These are phyloP conservation scores for Pygoscelis antarcticus DNA, from an alignment of 2,113 vertebrate species.

Conservation along the genomic window DNA sequence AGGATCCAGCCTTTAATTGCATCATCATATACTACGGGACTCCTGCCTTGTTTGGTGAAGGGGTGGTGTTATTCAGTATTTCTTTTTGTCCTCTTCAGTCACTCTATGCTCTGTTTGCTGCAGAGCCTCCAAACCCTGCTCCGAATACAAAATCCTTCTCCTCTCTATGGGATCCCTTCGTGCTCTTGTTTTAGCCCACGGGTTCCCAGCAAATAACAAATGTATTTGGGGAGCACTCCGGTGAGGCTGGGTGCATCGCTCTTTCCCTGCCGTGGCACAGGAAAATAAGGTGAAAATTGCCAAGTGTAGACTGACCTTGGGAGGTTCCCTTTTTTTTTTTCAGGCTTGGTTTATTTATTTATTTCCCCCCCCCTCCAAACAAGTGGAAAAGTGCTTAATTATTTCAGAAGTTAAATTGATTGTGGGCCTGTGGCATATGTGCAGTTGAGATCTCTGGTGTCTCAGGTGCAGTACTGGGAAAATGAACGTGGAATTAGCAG, in stretches of 20 bases:
- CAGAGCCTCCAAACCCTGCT: neutral
- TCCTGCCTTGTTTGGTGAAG: neutral
- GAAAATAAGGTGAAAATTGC: neutral
- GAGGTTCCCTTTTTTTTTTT: neutral
- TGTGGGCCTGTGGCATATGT: neutral
- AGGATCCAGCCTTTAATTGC: neutral
- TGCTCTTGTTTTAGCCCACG: neutral
- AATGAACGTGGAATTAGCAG: neutral
- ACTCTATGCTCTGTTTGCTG: neutral
- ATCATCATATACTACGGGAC: neutral
- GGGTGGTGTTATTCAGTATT: neutral
- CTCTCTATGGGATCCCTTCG: neutral
- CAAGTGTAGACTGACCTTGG: neutral
- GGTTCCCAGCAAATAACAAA: neutral
- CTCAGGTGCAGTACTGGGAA: neutral
- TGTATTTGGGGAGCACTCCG: neutral
- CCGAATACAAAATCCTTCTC: neutral
- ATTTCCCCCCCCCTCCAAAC: no score
- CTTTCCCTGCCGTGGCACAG: neutral
- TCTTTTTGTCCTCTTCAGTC: neutral
- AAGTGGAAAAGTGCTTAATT: neutral
- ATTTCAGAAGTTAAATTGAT: neutral
- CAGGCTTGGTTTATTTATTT: neutral
- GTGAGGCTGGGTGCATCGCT: neutral
- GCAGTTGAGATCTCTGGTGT: neutral